Conservation (phyloP, 2,797 vertebrate species). For the Myripristis jacobus region DNA sequence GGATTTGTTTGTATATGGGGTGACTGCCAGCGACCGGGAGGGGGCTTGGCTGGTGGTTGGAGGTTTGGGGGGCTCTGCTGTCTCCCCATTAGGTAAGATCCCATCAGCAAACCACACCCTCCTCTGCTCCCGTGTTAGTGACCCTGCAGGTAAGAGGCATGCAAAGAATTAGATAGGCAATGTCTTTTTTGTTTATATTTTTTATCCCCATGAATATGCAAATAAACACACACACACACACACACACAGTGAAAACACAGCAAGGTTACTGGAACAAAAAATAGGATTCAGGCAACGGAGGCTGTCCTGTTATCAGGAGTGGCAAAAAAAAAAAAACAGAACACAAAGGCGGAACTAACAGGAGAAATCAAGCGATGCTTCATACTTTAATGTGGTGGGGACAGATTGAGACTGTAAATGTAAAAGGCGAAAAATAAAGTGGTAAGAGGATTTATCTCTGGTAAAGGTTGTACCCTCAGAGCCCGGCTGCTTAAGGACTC, state of each 20-base stretch:
- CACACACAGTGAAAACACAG: neutral
- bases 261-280: neutral
- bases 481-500: slow-evolving; percentile 94
- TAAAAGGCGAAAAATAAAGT: slow-evolving; percentile 22
- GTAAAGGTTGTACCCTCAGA: slow-evolving; percentile 87
- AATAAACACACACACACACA: neutral
- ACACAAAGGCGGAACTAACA: neutral
- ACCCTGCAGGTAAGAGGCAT: slow-evolving; percentile 56
- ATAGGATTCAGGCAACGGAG: too few species aligned
- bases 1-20: slow-evolving; percentile 88
- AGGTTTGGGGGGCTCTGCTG: slow-evolving; percentile 90
- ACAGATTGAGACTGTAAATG: neutral
- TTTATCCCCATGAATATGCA: neutral
- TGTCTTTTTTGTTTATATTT: neutral
- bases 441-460: slow-evolving; percentile 35
- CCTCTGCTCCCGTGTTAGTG: slow-evolving; percentile 92
- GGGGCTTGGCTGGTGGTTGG: slow-evolving; percentile 83
- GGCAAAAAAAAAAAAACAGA: neutral
- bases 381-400: neutral
- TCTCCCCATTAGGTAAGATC: slow-evolving; percentile 94
- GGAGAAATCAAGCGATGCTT: neutral
- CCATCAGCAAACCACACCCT: slow-evolving; percentile 99
- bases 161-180: neutral
- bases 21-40: slow-evolving; percentile 84
- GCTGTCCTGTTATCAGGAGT: neutral